Conservation (phyloP, 2,888 invertebrate genomes). For the Rhingia campestris region DNA sequence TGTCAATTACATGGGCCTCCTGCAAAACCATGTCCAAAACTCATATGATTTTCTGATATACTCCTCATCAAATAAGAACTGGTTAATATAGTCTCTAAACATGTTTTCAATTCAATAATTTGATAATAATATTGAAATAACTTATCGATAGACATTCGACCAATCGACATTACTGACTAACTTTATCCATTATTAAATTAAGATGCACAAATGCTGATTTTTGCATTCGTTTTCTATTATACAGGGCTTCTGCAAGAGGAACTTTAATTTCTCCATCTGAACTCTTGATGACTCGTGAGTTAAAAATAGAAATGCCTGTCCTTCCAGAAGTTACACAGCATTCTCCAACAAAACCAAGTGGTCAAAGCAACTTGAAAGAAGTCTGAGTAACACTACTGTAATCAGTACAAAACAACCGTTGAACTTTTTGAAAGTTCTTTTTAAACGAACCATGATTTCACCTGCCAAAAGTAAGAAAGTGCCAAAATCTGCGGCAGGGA, state of each 20-base stretch:
- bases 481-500: background rate
- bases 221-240: constrained; percentile 57
- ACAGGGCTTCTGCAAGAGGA: constrained; percentile 40
- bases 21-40: background rate
- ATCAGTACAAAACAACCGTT: constrained; percentile 6
- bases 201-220: constrained; percentile 47
- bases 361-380: constrained; percentile 3
- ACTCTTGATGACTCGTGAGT: constrained; percentile 21
- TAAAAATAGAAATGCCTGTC: constrained; percentile 12
- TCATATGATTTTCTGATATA: constrained; percentile 6
- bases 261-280: constrained; percentile 26
- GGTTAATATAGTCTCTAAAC: no score
- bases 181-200: background rate
- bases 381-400: constrained; percentile 10
- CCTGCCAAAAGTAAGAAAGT: background rate
- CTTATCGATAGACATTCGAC: no score
- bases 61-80: background rate
- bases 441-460: background rate
- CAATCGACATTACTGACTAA: no score
- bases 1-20: no score
- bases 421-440: constrained; percentile 2
- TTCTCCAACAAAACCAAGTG: background rate
- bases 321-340: constrained; percentile 7
- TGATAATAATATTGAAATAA: no score
- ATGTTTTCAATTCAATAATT: no score